Base-by-base conservation (phyloP, 2,113 vertebrate species). In the Athene cunicularia region DNA sequence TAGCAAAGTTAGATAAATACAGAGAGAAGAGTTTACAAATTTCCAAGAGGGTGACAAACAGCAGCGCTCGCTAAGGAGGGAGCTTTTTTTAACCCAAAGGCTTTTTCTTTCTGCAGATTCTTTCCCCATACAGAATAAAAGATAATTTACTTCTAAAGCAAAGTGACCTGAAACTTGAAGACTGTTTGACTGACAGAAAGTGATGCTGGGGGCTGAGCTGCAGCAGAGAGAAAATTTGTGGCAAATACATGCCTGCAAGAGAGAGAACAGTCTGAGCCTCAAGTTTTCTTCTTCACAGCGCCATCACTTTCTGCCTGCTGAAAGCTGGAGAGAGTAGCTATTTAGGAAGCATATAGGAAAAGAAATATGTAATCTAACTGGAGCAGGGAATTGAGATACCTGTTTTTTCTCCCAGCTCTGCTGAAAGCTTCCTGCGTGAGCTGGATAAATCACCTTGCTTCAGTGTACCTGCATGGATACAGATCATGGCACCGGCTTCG, bases 1-100 rank as follows among this genome's bases (percentile, higher is more conserved):
- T 94, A 96, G 92, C 66, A 14, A 74, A 88, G 89, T 90, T 90
- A 89, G 91, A 97, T 96, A 95, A 97, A 96, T 82, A 95, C 39
- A 66, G 90, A 85, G 87, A 49, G 67, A 94, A 95, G 53, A 58
- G 95, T 96, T 94, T 96, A 96, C 87, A 96, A 49, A 94, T 95
- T 94, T 96, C 77, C 0, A 1, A 80, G 89, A 87, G 66, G 53
- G 87, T 95, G 91, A 87, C 87, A 95, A 95, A 90, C 87, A 93
- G 81, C 70, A 81, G 91, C 3, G 76, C 64, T 97, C 0, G 0
- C 72, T 71, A 41, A 88, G 83, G 59, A 86, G 59, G 19, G 14
- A 92, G 33, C 47, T 74, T 70, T 92, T 93, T 95, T 86, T 77
- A 81, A 74, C 60, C 72, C 15, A 11, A 28, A 52, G 13, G n/a